Conservation (phyloP, 2,113 vertebrate species). For the Amphiprion ocellaris region DNA sequence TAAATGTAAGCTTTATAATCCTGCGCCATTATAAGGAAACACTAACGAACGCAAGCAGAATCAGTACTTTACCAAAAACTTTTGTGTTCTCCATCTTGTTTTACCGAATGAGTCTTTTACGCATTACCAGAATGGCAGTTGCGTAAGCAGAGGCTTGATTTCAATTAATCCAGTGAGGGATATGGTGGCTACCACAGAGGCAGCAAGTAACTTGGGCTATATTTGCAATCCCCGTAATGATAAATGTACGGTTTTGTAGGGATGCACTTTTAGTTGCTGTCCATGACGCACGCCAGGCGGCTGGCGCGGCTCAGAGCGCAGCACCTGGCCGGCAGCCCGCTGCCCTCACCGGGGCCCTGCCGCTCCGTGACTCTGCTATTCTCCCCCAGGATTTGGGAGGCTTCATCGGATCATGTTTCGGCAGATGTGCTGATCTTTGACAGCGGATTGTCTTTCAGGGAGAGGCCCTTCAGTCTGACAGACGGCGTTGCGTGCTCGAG, state of each 20-base stretch:
- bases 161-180: constrained; percentile 52
- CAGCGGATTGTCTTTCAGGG: constrained; percentile 59
- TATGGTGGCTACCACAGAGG: constrained; percentile 11
- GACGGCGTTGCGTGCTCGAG: constrained; percentile 13
- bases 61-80: background rate
- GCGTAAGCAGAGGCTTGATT: constrained; percentile 60
- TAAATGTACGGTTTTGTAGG: background rate
- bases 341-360: constrained; percentile 12
- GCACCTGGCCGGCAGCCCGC: constrained; percentile 57
- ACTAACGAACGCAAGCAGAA: background rate
- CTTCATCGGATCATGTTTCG: constrained; percentile 68
- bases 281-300: constrained; percentile 47
- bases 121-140: constrained; percentile 30
- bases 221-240: constrained; percentile 3
- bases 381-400: constrained; percentile 27
- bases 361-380: constrained; percentile 40
- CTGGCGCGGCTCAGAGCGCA: constrained; percentile 40
- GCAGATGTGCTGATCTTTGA: constrained; percentile 62
- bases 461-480: constrained; percentile 54
- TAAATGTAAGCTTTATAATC: background rate
- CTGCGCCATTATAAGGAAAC: background rate
- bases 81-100: constrained; percentile 21
- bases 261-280: constrained; percentile 6
- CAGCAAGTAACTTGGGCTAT: constrained; percentile 29
- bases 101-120: background rate